Evolutionary conservation across 2,888 invertebrate genomes (phyloP), one percentile per base, ranked within the genome.

Genomic region (Sarcophaga caerulescens): DNA sequence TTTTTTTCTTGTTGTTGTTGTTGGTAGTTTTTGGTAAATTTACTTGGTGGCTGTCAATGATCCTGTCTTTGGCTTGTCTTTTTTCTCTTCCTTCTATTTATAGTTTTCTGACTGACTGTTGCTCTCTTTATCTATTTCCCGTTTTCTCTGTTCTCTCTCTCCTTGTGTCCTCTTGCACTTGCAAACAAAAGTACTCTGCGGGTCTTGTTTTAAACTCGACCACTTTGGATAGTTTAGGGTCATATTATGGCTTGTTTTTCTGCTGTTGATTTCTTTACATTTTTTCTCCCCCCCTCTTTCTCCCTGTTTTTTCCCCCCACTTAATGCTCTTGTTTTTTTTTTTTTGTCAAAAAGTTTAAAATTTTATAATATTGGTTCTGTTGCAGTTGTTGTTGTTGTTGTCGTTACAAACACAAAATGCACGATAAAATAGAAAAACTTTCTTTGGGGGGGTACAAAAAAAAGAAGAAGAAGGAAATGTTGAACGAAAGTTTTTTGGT

Each of bases 151-250:
- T 35, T 35, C 6, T 35, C 35, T 35, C 35, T 35, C 35, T 35
- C 35, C 2, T 2, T 35, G 35, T 35, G 8, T 35, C 35, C 4
- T 35, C n/a, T n/a, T n/a, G n/a, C 10, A 35, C 17, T 17, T 52
- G 52, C 12, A 12, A 52, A 52, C 12, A 14, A 52, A 52, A 17
- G 12, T 52, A 12, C 71, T n/a, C 65, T 59, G 47, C 57, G 52
- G 52, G 57, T 69, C 63, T 80, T 65, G 47, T 69, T 86, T 65
- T 52, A 52, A 71, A 74, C 86, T 75, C 75, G 78, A 86, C 81
- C 84, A 74, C 81, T 81, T 78, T 81, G 65, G 57, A 74, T 75
- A 77, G 83, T 83, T 85, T 77, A 68, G 66, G 79, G 75, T 85
- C 83, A 77, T 62, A 80, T 79, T 80, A 68, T 59, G 73, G 62